Evolutionary conservation across 2,797 vertebrate genomes (phyloP).

Genomic region (Hyperoplus immaculatus): DNA sequence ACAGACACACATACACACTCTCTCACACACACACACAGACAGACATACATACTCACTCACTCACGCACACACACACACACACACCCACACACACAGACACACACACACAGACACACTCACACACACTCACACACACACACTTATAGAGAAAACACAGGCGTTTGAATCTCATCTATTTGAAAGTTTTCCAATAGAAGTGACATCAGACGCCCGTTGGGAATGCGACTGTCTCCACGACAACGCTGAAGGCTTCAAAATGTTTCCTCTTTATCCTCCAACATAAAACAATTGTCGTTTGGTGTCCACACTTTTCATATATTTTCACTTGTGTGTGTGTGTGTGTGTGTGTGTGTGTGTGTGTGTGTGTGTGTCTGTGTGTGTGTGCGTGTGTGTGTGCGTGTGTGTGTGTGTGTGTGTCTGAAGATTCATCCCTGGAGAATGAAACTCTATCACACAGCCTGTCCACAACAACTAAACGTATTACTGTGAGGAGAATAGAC

Average conservation of each 20-base stretch:
- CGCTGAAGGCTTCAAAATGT: background rate
- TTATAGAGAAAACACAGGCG: background rate
- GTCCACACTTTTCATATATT: background rate
- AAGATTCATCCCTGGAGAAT: conserved; percentile 21
- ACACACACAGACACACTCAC: too few species aligned
- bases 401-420: background rate
- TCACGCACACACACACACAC: too few species aligned
- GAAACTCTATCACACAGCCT: conserved; percentile 38
- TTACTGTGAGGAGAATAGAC: conserved; percentile 30
- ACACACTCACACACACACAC: background rate
- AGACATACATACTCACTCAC: too few species aligned
- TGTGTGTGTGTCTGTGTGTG: conserved; percentile 20
- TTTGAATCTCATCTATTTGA: background rate
- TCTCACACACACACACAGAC: too few species aligned
- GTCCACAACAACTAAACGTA: conserved; percentile 43
- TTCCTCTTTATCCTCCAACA: background rate
- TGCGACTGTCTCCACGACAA: background rate
- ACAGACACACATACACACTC: too few species aligned
- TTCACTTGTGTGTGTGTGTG: conserved; percentile 22
- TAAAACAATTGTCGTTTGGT: conserved; percentile 22
- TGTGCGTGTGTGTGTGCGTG: conserved; percentile 41
- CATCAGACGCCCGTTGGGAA: background rate
- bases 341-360: conserved; percentile 36
- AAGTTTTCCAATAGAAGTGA: background rate
- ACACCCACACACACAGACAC: too few species aligned